Base-by-base conservation (phyloP, 2,113 vertebrate species). In the Perognathus longimembris region DNA sequence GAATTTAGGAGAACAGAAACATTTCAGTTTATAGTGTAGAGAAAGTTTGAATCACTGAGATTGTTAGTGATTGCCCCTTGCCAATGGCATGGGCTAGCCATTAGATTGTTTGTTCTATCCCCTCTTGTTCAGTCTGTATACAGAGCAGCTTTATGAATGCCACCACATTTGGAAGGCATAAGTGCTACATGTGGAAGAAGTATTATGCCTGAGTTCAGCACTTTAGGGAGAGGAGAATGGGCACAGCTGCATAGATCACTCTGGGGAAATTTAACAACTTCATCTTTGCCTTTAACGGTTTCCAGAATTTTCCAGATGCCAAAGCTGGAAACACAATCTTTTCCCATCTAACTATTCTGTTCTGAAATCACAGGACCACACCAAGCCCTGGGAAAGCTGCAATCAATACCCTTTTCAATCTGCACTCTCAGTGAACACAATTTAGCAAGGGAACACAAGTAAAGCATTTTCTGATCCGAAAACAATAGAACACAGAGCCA, bases 401-500 rank as follows among this genome's bases (percentile, higher is more conserved):
- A 93, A 94, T 97, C 95, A 95, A 96, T 94, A 95, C 57, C 54
- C 71, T 94, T 97, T 95, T 95, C 89, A 94, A 91, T 92, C 89
- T 95, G 91, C 50, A 80, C 88, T 94, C 95, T 85, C 87, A 91
- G 94, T 42, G 74, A 95, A 95, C 67, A 96, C 36, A 45, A 90
- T 82, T 96, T 95, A 96, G 94, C 85, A 54, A 96, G 94, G 45
- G 36, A 85, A 90, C 24, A 95, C 20, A 91, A 97, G n/a, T 34
- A 82, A 91, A 94, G 28, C 73, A 91, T 94, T 95, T 81, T 21
- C 59, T 94, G 93, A 93, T 97, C 70, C 36, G 24, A 77, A 97
- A 96, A 97, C 63, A 91, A 96, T 95, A 96, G 64, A 96, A 63
- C 40, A 92, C 67, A 67, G 73, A 63, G 88, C n/a, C 92, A 78